Percentiles rank a stretch among this genome's conserved stretches.
Evolutionary conservation across 2,113 vertebrate genomes (phyloP).

Genomic region (Jacana jacana): DNA sequence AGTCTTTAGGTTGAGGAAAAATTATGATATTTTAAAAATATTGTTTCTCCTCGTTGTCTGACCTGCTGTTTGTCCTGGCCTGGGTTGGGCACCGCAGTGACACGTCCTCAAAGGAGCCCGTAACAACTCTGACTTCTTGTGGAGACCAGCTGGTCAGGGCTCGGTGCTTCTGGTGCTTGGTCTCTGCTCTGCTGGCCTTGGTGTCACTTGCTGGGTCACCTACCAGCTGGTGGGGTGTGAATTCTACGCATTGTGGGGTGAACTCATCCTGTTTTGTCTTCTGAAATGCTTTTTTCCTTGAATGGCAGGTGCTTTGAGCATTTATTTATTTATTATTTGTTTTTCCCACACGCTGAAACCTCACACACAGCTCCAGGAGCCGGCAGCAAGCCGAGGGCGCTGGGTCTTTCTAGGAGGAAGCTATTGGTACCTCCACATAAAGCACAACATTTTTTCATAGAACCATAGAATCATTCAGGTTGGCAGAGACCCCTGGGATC

Average conservation of each 20-base stretch:
- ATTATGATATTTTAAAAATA: background rate
- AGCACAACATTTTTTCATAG: background rate
- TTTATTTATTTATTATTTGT: too few species aligned
- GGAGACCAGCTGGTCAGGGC: background rate
- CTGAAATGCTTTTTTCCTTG: background rate
- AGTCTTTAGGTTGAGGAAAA: background rate
- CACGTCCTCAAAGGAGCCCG: background rate
- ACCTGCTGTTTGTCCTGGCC: background rate
- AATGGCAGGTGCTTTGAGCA: background rate
- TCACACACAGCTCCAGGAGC: background rate
- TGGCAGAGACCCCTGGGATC: too few species aligned
- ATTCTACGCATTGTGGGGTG: too few species aligned
- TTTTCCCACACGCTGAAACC: background rate
- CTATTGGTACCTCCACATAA: background rate
- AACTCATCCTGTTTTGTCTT: background rate
- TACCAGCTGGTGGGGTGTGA: background rate
- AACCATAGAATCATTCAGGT: too few species aligned
- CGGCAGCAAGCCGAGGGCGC: background rate
- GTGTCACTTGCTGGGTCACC: background rate
- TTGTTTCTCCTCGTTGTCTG: background rate
- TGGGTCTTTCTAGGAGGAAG: background rate
- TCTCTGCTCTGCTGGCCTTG: background rate
- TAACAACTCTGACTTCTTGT: background rate
- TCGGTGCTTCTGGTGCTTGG: background rate
- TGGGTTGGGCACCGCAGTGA: fast-evolving